Base-by-base conservation (phyloP, 2,888 invertebrate species). In the Aspidiotus destructor region DNA sequence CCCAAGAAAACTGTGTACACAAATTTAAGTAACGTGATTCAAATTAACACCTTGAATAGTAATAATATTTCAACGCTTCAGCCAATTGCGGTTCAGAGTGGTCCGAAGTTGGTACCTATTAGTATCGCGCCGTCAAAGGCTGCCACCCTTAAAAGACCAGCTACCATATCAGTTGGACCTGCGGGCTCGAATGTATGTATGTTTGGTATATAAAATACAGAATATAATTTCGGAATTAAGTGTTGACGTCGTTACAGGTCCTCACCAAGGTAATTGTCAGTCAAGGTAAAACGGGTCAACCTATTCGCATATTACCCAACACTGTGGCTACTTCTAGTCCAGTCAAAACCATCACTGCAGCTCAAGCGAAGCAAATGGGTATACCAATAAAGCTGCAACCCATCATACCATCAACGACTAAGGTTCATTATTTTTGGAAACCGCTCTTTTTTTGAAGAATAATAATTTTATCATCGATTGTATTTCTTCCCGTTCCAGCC, bases 311-410 rank as follows among this genome's bases (percentile, higher is more conserved):
- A 17, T 28, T 65, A 10, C 57, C 41, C 9, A 58, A 42, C 10
- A 58, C 65, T 1, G 42, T 28, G 17, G 8, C 65, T 9, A 58
- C 41, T 44, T 41, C 57, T 40, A 62, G 71, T 58, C 70, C 71
- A 53, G 68, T 84, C 8, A 85, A 85, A 76, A 83, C 85, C 0
- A 82, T 85, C 60, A 84, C 85, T 11, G 76, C 86, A 63, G 82
- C 84, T 53, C 84, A 85, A 75, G 85, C 85, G 0, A 82, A 83
- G 72, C 83, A 84, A 74, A 81, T 84, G 81, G 84, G 84, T 28
- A 28, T 28, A 28, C 28, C 28, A 28, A 75, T 84, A 41, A 81
- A 83, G 74, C 75, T 80, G 28, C 79, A 79, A 72, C 80, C 80
- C 68, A 65, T 72, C 28, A 65, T 44, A 65, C 65, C 65, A 48